A percentile compares a stretch with the other conserved stretches of the same genome.
phyloP scores from a whole-genome alignment of 2,888 invertebrate genomes.

The Mayetiola destructor region DNA sequence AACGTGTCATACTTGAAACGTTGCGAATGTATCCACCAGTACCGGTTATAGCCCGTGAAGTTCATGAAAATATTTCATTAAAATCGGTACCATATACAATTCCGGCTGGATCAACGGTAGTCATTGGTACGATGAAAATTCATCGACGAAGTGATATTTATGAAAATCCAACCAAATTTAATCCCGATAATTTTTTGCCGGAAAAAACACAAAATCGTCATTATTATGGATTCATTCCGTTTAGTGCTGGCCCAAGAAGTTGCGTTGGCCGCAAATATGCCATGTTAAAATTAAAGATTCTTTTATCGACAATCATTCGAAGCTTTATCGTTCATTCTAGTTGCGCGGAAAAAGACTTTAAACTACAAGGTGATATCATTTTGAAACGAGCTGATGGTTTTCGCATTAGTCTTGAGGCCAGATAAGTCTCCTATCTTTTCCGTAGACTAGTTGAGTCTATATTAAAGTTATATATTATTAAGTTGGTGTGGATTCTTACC shows the following conservation, averaged over 20 bases:
- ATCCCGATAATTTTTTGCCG: conserved; percentile 67
- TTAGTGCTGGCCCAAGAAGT: conserved; percentile 59
- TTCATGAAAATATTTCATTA: conserved; percentile 53
- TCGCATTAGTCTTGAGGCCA: conserved; percentile 49
- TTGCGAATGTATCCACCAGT: conserved; percentile 67
- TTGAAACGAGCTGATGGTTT: conserved; percentile 60
- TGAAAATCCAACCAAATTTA: conserved; percentile 53
- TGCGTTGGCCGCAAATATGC: conserved; percentile 55
- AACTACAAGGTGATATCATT: conserved; percentile 57
- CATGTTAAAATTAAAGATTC: conserved; percentile 50
- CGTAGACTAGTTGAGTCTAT: background rate
- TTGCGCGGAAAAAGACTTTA: conserved; percentile 47
- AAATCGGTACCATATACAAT: conserved; percentile 33
- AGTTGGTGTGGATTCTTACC: background rate
- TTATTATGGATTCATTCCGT: conserved; percentile 66
- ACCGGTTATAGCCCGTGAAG: conserved; percentile 57
- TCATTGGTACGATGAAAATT: conserved; percentile 49
- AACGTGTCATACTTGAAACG: conserved; percentile 63
- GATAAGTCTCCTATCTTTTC: conserved; percentile 25
- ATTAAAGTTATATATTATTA: background rate
- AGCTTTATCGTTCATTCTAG: conserved; percentile 50
- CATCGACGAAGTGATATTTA: conserved; percentile 53
- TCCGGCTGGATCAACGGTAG: conserved; percentile 43
- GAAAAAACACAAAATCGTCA: conserved; percentile 59
- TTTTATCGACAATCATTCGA: conserved; percentile 45